Percentiles rank a stretch among this genome's conserved stretches.
Conservation (phyloP, 2,888 invertebrate species). For the Aproaerema taeniolella region DNA sequence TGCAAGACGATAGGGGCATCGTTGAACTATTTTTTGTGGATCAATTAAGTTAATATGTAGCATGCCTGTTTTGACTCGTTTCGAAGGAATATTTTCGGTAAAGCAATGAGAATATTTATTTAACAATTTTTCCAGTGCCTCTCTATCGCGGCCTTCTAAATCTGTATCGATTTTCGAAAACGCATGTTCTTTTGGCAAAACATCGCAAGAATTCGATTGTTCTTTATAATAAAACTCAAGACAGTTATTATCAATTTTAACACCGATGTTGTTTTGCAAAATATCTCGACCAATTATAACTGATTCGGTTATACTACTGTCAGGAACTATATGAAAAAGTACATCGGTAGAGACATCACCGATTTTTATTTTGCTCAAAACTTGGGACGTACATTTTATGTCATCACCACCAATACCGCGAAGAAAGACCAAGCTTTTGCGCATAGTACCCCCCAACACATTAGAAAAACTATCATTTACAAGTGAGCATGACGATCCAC, state of each 20-base stretch:
- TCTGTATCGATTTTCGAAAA: background rate
- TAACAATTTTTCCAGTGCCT: background rate
- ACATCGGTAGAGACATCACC: background rate
- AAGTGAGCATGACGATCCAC: slow-evolving; percentile 7
- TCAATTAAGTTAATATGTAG: slow-evolving; percentile 1
- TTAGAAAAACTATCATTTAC: slow-evolving; percentile 2
- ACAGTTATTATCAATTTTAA: background rate
- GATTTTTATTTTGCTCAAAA: background rate
- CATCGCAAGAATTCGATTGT: background rate
- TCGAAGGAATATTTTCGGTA: background rate
- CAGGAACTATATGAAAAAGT: slow-evolving; percentile 1
- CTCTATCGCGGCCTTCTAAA: background rate
- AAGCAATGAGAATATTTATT: background rate
- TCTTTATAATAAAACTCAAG: background rate
- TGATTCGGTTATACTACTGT: background rate
- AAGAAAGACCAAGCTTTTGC: slow-evolving; percentile 1
- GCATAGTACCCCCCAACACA: slow-evolving; percentile 1
- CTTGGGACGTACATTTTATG: background rate
- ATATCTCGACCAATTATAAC: slow-evolving; percentile 2
- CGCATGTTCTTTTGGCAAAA: background rate
- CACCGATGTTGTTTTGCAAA: background rate
- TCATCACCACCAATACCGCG: background rate
- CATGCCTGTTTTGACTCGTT: background rate
- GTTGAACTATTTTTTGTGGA: slow-evolving; percentile 1
- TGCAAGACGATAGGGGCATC: background rate